phyloP scores from a whole-genome alignment of 2,113 vertebrate genomes.

The Talpa occidentalis region DNA sequence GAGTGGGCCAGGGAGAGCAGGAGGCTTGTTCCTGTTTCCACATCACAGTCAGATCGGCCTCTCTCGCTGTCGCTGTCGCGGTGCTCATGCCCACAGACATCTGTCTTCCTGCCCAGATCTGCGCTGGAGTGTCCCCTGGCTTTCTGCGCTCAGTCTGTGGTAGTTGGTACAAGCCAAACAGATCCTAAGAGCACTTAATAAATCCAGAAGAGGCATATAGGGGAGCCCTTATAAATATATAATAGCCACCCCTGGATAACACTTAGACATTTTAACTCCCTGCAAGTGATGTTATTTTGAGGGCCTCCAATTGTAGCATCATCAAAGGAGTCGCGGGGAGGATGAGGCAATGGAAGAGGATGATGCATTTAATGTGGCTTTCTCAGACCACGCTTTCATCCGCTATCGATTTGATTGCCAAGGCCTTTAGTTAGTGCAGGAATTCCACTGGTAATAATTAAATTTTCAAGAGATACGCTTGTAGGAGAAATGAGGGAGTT shows the following conservation, averaged over 20 bases:
- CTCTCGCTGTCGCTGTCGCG: rapidly evolving
- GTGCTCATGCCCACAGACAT: no score
- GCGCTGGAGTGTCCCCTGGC: background rate
- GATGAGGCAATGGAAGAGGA: conserved; percentile 32
- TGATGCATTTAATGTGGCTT: conserved; percentile 62
- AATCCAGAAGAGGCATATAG: conserved; percentile 65
- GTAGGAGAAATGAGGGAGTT: conserved; percentile 62
- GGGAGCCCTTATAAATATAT: conserved; percentile 77
- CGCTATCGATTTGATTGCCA: conserved; percentile 77
- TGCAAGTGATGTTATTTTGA: conserved; percentile 67
- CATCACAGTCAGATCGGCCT: background rate
- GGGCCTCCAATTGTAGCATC: conserved; percentile 50
- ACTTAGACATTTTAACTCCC: conserved; percentile 64
- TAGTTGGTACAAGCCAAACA: conserved; percentile 67
- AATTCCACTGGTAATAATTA: conserved; percentile 79
- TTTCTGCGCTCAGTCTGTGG: conserved; percentile 4
- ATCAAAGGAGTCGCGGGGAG: rapidly evolving
- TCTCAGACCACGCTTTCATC: conserved; percentile 74
- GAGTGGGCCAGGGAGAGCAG: background rate
- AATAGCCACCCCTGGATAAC: conserved; percentile 73
- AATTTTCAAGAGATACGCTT: conserved; percentile 81
- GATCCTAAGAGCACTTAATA: conserved; percentile 72
- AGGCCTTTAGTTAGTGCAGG: conserved; percentile 75
- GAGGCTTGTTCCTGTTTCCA: background rate
- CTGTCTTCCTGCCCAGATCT: background rate